phyloP scores from a whole-genome alignment of 2,113 vertebrate species.

The Hippoglossus stenolepis region DNA sequence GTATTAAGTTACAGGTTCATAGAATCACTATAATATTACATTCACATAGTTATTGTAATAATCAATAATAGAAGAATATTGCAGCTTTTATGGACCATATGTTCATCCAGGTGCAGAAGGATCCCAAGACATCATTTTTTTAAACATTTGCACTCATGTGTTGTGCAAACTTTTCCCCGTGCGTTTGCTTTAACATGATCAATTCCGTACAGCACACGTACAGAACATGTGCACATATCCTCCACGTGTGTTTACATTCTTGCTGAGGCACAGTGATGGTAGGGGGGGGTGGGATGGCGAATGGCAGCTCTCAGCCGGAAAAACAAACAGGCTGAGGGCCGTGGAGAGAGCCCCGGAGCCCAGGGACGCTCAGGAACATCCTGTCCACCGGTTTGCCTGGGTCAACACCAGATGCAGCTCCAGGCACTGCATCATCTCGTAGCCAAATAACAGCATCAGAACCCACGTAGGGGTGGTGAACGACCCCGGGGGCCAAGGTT shows the following conservation, averaged over 20 bases:
- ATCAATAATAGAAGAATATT: not conserved
- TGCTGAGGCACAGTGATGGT: slow-evolving; percentile 46
- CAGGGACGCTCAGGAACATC: slow-evolving; percentile 64
- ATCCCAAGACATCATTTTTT: not conserved
- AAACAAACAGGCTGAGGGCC: slow-evolving; percentile 74
- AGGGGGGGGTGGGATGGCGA: not conserved
- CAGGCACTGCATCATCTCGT: slow-evolving; percentile 45
- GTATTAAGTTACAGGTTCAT: not conserved
- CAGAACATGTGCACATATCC: not conserved
- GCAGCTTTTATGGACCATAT: not conserved
- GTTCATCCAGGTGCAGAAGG: not conserved
- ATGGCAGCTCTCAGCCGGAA: slow-evolving; percentile 63
- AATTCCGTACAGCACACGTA: slow-evolving; percentile 5
- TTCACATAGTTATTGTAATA: not conserved
- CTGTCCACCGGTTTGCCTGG: slow-evolving; percentile 56
- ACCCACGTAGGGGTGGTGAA: not conserved
- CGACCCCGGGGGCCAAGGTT: not conserved
- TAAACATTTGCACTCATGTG: not conserved
- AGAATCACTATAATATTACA: not conserved
- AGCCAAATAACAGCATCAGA: slow-evolving; percentile 53
- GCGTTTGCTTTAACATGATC: slow-evolving; percentile 7
- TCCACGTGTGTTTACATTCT: slow-evolving; percentile 76
- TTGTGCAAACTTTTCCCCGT: not conserved
- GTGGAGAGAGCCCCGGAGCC: slow-evolving; percentile 8
- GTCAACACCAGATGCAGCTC: slow-evolving; percentile 68